Conservation (phyloP, 2,113 vertebrate genomes). For the Miniopterus natalensis region DNA sequence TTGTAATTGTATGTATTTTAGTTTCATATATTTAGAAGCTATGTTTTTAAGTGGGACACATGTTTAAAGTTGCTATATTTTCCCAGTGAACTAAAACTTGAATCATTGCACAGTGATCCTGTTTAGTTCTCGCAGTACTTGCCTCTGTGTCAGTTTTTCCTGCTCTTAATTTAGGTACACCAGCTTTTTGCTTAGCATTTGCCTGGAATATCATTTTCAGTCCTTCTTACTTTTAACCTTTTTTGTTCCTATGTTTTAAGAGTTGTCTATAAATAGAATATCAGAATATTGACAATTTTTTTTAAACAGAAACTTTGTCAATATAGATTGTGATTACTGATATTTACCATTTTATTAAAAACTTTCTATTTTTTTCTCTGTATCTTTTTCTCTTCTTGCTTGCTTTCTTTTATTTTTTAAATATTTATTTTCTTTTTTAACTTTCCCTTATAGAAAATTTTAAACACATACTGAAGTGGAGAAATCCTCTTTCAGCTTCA, state of each 20-base stretch:
- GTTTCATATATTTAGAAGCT: not conserved
- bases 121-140: not conserved
- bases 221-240: not conserved
- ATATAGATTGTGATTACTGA: not conserved
- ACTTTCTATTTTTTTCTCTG: not conserved
- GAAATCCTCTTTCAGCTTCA: not conserved
- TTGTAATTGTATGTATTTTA: not conserved
- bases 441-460: not conserved
- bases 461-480: not conserved
- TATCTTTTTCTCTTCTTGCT: not conserved
- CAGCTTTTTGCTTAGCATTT: not conserved
- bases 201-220: not conserved
- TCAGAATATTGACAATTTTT: not conserved
- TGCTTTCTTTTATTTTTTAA: not conserved
- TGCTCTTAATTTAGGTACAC: not conserved
- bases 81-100: not conserved
- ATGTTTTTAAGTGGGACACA: not conserved
- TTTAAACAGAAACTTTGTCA: not conserved
- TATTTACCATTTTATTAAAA: not conserved
- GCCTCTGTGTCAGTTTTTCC: not conserved
- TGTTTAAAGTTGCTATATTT: not conserved
- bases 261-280: not conserved
- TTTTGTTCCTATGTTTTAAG: not conserved
- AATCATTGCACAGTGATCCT: not conserved
- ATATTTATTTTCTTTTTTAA: slow-evolving; percentile 20